Base-by-base conservation (phyloP, 1,140 invertebrate species). In the Papilio xuthus region DNA sequence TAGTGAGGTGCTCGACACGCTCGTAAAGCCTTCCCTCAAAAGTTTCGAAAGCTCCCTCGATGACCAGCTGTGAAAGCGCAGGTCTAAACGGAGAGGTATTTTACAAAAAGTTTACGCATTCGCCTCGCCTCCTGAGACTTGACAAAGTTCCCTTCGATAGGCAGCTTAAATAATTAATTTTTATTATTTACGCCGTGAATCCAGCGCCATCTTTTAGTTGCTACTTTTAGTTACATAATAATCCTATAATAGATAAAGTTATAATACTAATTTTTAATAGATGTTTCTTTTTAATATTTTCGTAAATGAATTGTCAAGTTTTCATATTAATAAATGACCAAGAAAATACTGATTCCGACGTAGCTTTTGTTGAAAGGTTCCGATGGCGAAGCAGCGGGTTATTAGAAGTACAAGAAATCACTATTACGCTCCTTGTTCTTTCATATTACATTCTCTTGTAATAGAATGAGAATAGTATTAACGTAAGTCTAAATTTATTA, bases 11-110 rank as follows among this genome's bases (percentile, higher is more conserved):
- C 82, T 79, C 77, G 77, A 78, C 81, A 80, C 79, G 81, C 82
- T 82, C 83, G 82, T 81, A 74, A 85, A 85, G 87, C 83, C 80
- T 89, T 81, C 81, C 75, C 78, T 81, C 80, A 79, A 90, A 92
- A 90, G 85, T 92, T 90, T 87, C 79, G 77, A 90, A 84, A 78
- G 83, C 67, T 85, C 86, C 85, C 85, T 44, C 53, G 78, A 84
- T 82, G 85, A 71, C 79, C 83, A 87, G 84, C 86, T 88, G 83
- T 86, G 84, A 85, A 84, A 84, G 82, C 82, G 80, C 84, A 83
- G 89, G 83, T 87, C 85, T 82, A 88, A 88, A 86, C 83, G 74
- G 79, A 83, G 82, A 80, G 78, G 76, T 75, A 82, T 86, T 84
- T 86, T 85, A 86, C 82, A 86, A 85, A 89, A 87, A 89, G 84